Conservation (phyloP, 1,140 invertebrate species). For the Rhizoglyphus robini region DNA sequence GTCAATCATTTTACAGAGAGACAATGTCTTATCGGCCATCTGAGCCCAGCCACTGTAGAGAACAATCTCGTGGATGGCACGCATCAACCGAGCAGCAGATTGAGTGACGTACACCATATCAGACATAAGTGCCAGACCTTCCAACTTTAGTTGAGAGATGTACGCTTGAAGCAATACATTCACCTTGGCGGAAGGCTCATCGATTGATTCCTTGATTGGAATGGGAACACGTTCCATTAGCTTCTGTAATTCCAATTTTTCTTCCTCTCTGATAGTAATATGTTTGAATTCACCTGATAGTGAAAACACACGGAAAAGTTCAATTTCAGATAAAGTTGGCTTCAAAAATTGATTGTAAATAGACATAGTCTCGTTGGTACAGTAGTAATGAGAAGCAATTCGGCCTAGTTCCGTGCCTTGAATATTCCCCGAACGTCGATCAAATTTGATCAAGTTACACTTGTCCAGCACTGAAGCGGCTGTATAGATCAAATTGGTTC, state of each 20-base stretch:
- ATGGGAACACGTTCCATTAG: slow-evolving; percentile 95
- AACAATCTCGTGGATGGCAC: slow-evolving; percentile 95
- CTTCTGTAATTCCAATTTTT: slow-evolving; percentile 93
- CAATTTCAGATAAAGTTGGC: slow-evolving; percentile 91
- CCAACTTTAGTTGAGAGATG: slow-evolving; percentile 93
- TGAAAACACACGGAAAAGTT: slow-evolving; percentile 96
- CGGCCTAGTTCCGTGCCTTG: slow-evolving; percentile 83
- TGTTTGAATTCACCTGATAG: slow-evolving; percentile 87
- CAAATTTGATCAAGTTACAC: slow-evolving; percentile 86
- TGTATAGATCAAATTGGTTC: slow-evolving; percentile 92
- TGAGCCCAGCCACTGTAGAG: slow-evolving; percentile 87
- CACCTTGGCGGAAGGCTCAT: slow-evolving; percentile 95
- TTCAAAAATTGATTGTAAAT: slow-evolving; percentile 94
- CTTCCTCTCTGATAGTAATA: slow-evolving; percentile 89
- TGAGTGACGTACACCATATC: slow-evolving; percentile 99
- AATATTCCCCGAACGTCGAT: slow-evolving; percentile 84
- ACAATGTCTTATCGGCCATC: slow-evolving; percentile 83
- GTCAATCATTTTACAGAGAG: slow-evolving; percentile 98
- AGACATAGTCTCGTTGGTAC: slow-evolving; percentile 88
- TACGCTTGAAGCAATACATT: slow-evolving; percentile 92
- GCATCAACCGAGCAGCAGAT: slow-evolving; percentile 81
- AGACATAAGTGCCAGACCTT: slow-evolving; percentile 94
- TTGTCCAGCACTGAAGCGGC: slow-evolving; percentile 80
- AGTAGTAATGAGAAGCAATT: slow-evolving; percentile 96
- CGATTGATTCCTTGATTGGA: slow-evolving; percentile 96